Evolutionary conservation across 1,140 invertebrate species (phyloP).

Genomic region (Zaprionus gabonicus): DNA sequence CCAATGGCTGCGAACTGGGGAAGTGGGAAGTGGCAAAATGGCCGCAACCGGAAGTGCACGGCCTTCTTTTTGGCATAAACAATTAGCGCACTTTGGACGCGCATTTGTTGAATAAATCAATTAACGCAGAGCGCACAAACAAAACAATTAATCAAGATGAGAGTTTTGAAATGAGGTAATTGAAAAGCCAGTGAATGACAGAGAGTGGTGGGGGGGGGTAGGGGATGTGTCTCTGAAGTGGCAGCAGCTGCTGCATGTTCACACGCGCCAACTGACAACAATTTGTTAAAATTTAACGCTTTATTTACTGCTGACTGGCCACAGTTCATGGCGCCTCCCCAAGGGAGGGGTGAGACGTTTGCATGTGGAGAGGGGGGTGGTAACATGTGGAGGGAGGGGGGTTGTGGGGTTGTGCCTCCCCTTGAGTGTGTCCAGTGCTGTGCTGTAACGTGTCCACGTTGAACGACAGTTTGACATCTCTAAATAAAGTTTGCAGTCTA

Average conservation of each 20-base stretch:
- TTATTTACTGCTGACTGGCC: constrained; percentile 71
- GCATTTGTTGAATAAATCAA: constrained; percentile 65
- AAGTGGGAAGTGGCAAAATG: constrained; percentile 22
- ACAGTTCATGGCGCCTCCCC: not conserved
- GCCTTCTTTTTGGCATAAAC: constrained; percentile 52
- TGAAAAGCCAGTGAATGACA: constrained; percentile 68
- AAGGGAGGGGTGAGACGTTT: too few species aligned
- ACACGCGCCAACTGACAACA: constrained; percentile 66
- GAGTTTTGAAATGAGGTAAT: constrained; percentile 73
- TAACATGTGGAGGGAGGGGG: not conserved
- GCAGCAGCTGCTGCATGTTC: constrained; percentile 51
- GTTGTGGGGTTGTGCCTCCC: not conserved
- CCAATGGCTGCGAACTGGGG: not conserved
- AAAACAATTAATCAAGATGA: constrained; percentile 79
- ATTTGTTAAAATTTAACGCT: constrained; percentile 83
- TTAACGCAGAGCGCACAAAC: constrained; percentile 67
- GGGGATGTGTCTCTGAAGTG: not conserved
- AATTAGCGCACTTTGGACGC: constrained; percentile 49
- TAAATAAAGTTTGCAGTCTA: constrained; percentile 79
- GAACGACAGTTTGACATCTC: constrained; percentile 80
- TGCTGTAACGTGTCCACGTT: constrained; percentile 56
- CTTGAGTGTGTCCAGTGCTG: not conserved
- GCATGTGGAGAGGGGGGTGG: too few species aligned
- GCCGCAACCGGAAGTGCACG: constrained; percentile 60
- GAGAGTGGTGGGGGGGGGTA: not conserved